phyloP scores from a whole-genome alignment of 2,888 invertebrate genomes.

The Hydrotaea cyrtoneurina region DNA sequence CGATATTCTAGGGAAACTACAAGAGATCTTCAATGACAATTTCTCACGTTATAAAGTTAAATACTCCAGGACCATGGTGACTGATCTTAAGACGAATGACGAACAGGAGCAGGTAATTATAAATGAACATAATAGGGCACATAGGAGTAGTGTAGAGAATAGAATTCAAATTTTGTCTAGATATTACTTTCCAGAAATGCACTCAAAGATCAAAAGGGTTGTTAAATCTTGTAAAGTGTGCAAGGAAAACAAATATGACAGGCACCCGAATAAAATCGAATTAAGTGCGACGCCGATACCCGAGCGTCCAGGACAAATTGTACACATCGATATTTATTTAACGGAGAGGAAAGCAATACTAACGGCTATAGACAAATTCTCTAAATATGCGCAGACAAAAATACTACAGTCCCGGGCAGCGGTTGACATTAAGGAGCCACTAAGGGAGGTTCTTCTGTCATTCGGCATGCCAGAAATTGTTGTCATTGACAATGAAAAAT shows the following conservation, averaged over 20 bases:
- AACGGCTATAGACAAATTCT: conserved; percentile 41
- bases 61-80: conserved; percentile 26
- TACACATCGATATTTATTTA: conserved; percentile 38
- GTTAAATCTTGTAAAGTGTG: conserved; percentile 36
- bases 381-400: conserved; percentile 31
- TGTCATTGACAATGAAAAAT: conserved; percentile 58
- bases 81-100: conserved; percentile 23
- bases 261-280: conserved; percentile 23
- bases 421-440: conserved; percentile 24
- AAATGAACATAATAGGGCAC: conserved; percentile 32
- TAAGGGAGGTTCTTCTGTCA: conserved; percentile 2
- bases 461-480: conserved; percentile 43
- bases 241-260: conserved; percentile 42
- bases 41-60: conserved; percentile 50
- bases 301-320: conserved; percentile 29
- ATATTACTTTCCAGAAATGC: conserved; percentile 26
- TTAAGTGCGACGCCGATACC: conserved; percentile 29
- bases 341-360: conserved; percentile 7
- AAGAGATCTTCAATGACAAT: conserved; percentile 42
- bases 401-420: neutral
- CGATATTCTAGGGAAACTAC: conserved; percentile 48
- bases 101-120: conserved; percentile 45
- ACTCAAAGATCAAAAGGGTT: conserved; percentile 28
- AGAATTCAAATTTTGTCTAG: conserved; percentile 36
- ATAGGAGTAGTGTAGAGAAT: conserved; percentile 45